Base-by-base conservation (phyloP, 2,888 invertebrate genomes). In the Spodoptera littoralis region DNA sequence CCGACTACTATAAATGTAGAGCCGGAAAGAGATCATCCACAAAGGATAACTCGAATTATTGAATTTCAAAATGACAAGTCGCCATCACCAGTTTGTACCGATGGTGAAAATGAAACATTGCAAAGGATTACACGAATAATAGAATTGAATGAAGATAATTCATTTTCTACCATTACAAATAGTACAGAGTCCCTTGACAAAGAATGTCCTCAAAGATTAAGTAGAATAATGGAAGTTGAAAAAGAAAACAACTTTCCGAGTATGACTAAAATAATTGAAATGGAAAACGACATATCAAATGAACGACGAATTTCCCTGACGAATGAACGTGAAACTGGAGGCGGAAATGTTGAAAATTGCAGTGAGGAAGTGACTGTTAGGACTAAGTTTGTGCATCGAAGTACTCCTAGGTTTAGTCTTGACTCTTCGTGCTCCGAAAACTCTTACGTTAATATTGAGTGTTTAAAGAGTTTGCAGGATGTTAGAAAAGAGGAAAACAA, bases 401-500 rank as follows among this genome's bases (percentile, higher is more conserved):
- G 85, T 87, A 89, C 91, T 67, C 92, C 93, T 85, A 91, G 95
- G 81, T 92, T 95, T 86, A 95, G 95, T 88, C 87, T 95, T 77
- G 95, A 95, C 88, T 95, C 95, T 87, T 94, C 93, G 75, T 93
- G 94, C 93, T 95, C 95, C 91, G 95, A 95, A 90, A 95, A 94
- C 91, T 94, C 94, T 90, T 95, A 95, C 84, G 94, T 94, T 79
- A 95, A 95, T 87, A 93, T 95, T 84, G 95, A 95, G 77, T 88
- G 92, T 84, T 86, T 94, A 73, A 94, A 93, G 92, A 93, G 94
- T 93, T 94, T 92, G 88, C 92, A 89, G 92, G 94, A 94, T 91
- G 92, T 91, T 82, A 94, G 88, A 88, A 93, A 90, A 88, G 94
- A 93, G 79, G 93, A 93, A 70, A 82, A 77, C 61, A 79, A 79